Evolutionary conservation across 2,113 vertebrate genomes (phyloP).

Genomic region (Ailuropoda melanoleuca): DNA sequence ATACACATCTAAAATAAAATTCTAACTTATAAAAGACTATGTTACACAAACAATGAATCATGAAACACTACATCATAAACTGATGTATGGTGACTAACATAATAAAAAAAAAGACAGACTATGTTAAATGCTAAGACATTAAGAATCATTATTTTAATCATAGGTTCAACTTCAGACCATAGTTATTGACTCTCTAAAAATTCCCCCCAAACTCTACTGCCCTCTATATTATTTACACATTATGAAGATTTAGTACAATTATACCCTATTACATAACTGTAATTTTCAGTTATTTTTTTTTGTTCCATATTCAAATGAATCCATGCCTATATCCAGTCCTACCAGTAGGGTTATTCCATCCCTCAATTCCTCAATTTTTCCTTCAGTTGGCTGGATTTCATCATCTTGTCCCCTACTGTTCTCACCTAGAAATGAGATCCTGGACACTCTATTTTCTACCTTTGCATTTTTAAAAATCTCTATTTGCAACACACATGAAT

Average conservation of each 20-base stretch:
- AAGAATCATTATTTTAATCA: not conserved
- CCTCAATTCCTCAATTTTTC: not conserved
- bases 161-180: not conserved
- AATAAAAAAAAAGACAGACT: not conserved
- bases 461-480: not conserved
- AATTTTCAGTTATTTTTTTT: not conserved
- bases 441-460: not conserved
- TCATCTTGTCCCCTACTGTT: not conserved
- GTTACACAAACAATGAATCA: not conserved
- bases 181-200: not conserved
- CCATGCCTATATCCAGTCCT: not conserved
- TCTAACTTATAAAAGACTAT: slow-evolving; percentile 7
- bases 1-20: not conserved
- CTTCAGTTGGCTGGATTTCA: not conserved
- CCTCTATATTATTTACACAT: not conserved
- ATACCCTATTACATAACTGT: not conserved
- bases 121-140: not conserved
- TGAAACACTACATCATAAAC: too few species aligned
- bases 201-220: not conserved
- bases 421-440: not conserved
- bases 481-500: not conserved
- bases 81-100: too few species aligned
- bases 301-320: not conserved
- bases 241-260: not conserved
- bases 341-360: not conserved